Base-by-base conservation (phyloP, 2,797 vertebrate genomes). In the Podarcis lilfordi region DNA sequence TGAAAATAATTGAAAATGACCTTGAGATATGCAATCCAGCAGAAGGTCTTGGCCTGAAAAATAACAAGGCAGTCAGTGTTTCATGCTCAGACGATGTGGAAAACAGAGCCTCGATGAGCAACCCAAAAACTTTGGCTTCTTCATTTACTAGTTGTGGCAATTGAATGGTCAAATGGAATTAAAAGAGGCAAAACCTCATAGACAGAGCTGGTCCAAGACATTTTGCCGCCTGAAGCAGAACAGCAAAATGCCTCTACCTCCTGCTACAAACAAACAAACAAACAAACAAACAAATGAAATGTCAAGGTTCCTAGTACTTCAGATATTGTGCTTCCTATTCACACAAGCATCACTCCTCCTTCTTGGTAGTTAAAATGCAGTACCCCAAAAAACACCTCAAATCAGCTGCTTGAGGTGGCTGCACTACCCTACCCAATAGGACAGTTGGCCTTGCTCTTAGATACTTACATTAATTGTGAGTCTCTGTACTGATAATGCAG, bases 1-100 rank as follows among this genome's bases (percentile, higher is more conserved):
- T 95, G 92, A 89, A 82, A 95, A 91, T 80, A 4, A 7, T 86
- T 82, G 80, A 91, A 93, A 93, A 89, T 89, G 95, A 96, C 95
- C 96, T 96, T 96, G 95, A 95, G 88, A 88, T 90, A 69, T 82
- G 72, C 91, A 95, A 94, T 74, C 50, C 50, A 86, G 89, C 75
- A 91, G 71, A 89, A 95, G 93, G 92, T 89, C 69, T 86, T 77
- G 91, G 94, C 91, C 79, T 59, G 43, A 37, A 21, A 43, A 85
- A 59, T 90, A 85, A 91, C 92, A 94, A 89, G 43, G 43, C 61
- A 91, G 13, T 4, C 50, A 92, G 55, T 88, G 59, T 93, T 93
- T 88, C 84, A 86, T 85, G 90, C 76, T 89, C 88, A 92, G 92
- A 89, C 76, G 45, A 88, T 75, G 93, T 87, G 86, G 93, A 94